Conservation (phyloP, 92 coral and sea anemone species). For the Umimayanthus chanpuru region DNA sequence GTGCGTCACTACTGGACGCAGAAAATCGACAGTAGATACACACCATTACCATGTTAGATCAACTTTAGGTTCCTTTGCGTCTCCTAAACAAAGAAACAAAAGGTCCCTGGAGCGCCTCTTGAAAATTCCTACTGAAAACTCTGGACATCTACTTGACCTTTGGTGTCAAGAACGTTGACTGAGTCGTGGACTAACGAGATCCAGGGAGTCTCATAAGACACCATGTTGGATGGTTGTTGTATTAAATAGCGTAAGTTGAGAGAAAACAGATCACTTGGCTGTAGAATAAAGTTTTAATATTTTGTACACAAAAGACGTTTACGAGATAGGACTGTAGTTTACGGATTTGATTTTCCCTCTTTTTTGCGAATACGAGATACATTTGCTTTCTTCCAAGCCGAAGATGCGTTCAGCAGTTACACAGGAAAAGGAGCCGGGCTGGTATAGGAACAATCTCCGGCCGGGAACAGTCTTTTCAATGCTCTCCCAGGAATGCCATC, state of each 20-base stretch:
- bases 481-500: slow-evolving; percentile 9
- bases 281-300: background rate
- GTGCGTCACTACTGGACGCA: too few species aligned
- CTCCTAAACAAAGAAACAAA: too few species aligned
- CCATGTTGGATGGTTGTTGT: background rate
- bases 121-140: too few species aligned
- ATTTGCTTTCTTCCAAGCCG: background rate
- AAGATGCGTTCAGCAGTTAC: background rate
- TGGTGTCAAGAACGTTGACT: background rate
- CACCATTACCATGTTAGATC: too few species aligned
- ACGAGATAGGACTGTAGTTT: slow-evolving; percentile 33
- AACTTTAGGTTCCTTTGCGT: too few species aligned
- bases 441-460: background rate
- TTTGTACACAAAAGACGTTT: background rate
- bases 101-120: too few species aligned
- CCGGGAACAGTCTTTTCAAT: background rate
- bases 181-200: background rate
- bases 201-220: background rate
- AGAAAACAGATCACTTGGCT: too few species aligned
- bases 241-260: background rate
- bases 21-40: too few species aligned
- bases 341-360: background rate
- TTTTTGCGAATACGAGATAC: slow-evolving; percentile 14
- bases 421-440: background rate
- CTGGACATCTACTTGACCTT: background rate